A percentile compares a stretch with the other conserved stretches of the same genome.
These are phyloP conservation scores for Galagoides demidoff DNA, from an alignment of 2,797 vertebrate genomes.

Conservation along the genomic window DNA sequence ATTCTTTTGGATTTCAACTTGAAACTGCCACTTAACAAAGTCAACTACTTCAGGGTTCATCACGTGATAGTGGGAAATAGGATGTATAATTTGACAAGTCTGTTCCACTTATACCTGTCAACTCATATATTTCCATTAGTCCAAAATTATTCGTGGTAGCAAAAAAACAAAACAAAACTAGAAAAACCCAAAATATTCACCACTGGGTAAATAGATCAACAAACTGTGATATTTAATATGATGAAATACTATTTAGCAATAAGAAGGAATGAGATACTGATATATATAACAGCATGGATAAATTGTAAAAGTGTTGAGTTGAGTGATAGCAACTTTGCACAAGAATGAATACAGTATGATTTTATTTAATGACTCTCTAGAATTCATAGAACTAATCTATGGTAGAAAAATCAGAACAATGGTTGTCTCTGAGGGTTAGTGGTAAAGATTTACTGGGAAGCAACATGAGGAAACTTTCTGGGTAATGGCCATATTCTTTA, in stretches of 20 bases:
- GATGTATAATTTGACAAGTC: slow-evolving; percentile 4
- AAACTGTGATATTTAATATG: background rate
- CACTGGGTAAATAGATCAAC: slow-evolving; percentile 10
- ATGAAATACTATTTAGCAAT: slow-evolving; percentile 37
- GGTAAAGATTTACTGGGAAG: background rate
- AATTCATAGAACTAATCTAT: slow-evolving; percentile 26
- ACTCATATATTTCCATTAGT: slow-evolving; percentile 5
- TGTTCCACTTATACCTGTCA: background rate
- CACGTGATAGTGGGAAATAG: background rate
- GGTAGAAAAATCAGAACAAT: background rate
- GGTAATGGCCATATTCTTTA: background rate
- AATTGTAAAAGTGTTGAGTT: background rate
- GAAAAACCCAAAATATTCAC: slow-evolving; percentile 9
- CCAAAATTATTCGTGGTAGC: slow-evolving; percentile 13
- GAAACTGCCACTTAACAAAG: background rate
- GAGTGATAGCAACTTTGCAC: slow-evolving; percentile 3
- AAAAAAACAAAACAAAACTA: background rate
- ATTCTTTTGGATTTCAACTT: slow-evolving; percentile 48
- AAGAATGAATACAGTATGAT: background rate
- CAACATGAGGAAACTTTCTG: background rate
- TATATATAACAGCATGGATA: background rate
- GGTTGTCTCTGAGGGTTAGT: background rate
- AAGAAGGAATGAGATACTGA: background rate
- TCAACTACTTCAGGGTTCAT: slow-evolving; percentile 11
- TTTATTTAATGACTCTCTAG: background rate